These are phyloP conservation scores for Xenops minutus DNA, from an alignment of 2,797 vertebrate genomes.

Conservation along the genomic window DNA sequence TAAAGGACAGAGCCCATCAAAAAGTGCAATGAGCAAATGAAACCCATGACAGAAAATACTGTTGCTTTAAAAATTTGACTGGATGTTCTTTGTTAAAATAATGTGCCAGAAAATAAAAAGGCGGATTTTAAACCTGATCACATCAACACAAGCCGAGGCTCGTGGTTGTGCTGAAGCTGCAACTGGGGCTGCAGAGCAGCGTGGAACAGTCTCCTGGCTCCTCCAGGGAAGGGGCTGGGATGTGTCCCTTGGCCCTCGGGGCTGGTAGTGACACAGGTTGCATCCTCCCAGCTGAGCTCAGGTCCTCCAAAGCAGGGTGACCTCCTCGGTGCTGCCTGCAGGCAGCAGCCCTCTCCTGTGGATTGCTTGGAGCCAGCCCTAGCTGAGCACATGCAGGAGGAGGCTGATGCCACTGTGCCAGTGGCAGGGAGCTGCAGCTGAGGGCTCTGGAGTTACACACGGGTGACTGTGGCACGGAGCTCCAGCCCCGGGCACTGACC, in stretches of 20 bases:
- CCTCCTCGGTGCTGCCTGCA: not conserved
- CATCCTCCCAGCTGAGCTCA: not conserved
- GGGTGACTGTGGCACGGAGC: rapidly evolving
- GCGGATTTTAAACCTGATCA: not conserved
- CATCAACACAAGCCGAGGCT: not conserved
- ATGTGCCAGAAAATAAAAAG: not conserved
- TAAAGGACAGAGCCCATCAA: not conserved
- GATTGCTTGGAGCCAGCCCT: not conserved
- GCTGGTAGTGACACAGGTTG: not conserved
- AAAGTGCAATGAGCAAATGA: not conserved
- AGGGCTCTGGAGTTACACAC: rapidly evolving
- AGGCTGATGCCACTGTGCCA: rapidly evolving
- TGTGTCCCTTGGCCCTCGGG: not conserved
- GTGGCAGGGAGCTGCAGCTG: not conserved
- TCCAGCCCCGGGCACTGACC: not conserved
- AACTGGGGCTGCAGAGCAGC: not conserved
- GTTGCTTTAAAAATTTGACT: not conserved
- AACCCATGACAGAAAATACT: not conserved
- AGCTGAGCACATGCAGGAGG: not conserved
- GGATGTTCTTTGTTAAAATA: not conserved
- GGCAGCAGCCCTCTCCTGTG: not conserved
- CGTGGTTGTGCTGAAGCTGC: not conserved
- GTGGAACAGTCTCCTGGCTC: not conserved
- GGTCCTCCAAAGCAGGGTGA: not conserved
- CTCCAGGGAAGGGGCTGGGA: not conserved